A percentile compares a stretch with the other conserved stretches of the same genome.
These are phyloP conservation scores for Drosophila merina DNA, from an alignment of 2,888 invertebrate species.

Conservation along the genomic window DNA sequence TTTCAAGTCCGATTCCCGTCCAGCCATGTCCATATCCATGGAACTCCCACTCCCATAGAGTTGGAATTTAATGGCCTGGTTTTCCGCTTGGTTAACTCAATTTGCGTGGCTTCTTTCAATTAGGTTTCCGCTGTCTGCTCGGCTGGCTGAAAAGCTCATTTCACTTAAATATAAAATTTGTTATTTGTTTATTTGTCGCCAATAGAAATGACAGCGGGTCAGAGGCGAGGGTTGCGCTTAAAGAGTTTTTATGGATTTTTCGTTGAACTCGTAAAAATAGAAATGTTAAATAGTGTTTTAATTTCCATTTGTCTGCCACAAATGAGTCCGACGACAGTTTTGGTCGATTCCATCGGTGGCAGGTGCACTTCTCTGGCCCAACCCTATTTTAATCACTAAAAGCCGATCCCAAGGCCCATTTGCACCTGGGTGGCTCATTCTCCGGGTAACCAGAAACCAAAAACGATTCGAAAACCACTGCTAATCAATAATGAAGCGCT, in stretches of 20 bases:
- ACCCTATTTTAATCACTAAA: constrained; percentile 17
- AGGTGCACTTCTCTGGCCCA: constrained; percentile 53
- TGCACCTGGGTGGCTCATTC: constrained; percentile 47
- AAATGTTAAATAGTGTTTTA: constrained; percentile 68
- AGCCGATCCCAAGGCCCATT: constrained; percentile 25
- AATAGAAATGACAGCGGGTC: constrained; percentile 60
- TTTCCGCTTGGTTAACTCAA: constrained; percentile 80
- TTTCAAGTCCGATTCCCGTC: constrained; percentile 21
- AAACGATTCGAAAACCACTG: constrained; percentile 22
- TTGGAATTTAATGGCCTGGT: constrained; percentile 76
- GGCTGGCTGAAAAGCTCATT: constrained; percentile 53
- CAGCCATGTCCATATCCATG: constrained; percentile 8
- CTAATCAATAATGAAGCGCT: constrained; percentile 52
- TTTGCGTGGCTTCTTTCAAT: constrained; percentile 80
- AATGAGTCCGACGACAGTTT: constrained; percentile 69
- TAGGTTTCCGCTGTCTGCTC: constrained; percentile 66
- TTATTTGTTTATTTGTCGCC: constrained; percentile 76
- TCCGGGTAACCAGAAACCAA: constrained; percentile 44
- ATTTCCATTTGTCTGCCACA: constrained; percentile 59
- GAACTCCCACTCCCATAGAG: constrained; percentile 31
- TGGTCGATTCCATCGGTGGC: constrained; percentile 23
- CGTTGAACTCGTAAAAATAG: constrained; percentile 73
- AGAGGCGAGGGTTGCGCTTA: constrained; percentile 38
- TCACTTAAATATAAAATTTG: constrained; percentile 53
- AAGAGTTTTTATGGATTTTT: constrained; percentile 58